Evolutionary conservation across 2,797 vertebrate genomes (phyloP), one percentile per base, ranked within the genome.

Genomic region (Poeciliopsis infans): DNA sequence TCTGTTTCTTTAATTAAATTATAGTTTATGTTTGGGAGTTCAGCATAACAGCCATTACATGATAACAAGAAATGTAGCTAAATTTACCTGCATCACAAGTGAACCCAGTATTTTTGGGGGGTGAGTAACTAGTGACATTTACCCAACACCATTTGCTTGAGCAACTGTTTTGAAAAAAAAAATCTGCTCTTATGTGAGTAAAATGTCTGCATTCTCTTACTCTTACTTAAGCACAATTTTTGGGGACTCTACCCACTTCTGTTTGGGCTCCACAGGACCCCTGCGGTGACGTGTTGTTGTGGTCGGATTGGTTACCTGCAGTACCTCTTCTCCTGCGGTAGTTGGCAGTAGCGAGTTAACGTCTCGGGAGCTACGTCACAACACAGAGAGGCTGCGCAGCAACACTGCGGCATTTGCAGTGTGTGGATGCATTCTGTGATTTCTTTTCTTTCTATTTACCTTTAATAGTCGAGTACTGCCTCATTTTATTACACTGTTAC

Each of bases 341-440:
- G 88, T 53, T 39, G 90, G 84, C 86, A 18, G 79, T 13, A 86
- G 41, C 36, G 61, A 20, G 45, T 23, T 1, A n/a, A 1, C 31
- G 5, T 1, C 7, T 33, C 4, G 1, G 12, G 2, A 45, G n/a
- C 39, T 18, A 31, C 59, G 51, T 0, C 0, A 0, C n/a, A 12
- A 31, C 33, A 47, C 69, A 79, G 87, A 79, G 83, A 92, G 82
- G 81, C 0, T 23, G 0, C 66, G 59, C 64, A 53, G 41, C 85
- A 91, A 69, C 39, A 51, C 77, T 61, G 31, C 23, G 11, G 23
- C 51, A n/a, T n/a, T 10, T 11, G 25, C 3, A 55, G 53, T 0
- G 25, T 13, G 43, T 45, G 0, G 2, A 15, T 23, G 0, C 11
- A 12, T 7, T 15, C 20, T 59, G 6, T 3, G 18, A 8, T 46